Base-by-base conservation (phyloP, 2,113 vertebrate species). In the Paralichthys olivaceus region DNA sequence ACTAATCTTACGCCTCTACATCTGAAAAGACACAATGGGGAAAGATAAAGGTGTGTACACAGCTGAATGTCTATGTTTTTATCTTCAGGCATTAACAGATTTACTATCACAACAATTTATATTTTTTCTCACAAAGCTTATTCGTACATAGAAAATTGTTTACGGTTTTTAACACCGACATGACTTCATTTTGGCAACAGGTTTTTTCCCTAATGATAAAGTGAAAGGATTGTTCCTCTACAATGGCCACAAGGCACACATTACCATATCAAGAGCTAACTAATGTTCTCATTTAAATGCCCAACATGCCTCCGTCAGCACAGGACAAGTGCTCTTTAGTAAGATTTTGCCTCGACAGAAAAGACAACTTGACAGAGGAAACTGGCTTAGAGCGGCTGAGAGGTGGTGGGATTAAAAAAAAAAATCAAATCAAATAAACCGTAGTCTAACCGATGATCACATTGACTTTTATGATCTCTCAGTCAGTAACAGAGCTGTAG, bases 381-480 rank as follows among this genome's bases (percentile, higher is more conserved):
- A 28, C 70, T 47, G 60, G 37, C 68, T 57, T 17, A 19, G 69
- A 64, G 12, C 0, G 22, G 37, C 23, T 22, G 43, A 87, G 73
- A 22, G 23, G 15, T 22, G 70, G 23, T 29, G 26, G 34, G 29
- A 88, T 76, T 22, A 61, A 87, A 81, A 68, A 69, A 84, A 56
- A 61, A 58, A 75, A 19, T 11, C 29, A 60, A 65, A 43, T 43
- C 13, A 43, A 13, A 43, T 11, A 43, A 47, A 19, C 45, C 43
- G 43, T 12, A 45, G 62, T 34, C 13, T 15, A 47, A 47, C 45
- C 28, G 69, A 85, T 65, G 64, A 56, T 5, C 60, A 77, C 9
- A 12, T n/a, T 63, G 75, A 85, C 70, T 85, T 3, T 78, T 83
- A 81, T 43, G 19, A 72, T 74, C 32, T 28, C 72, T 74, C 75